Percentiles rank a stretch among this genome's conserved stretches.
phyloP scores from a whole-genome alignment of 2,113 vertebrate species.

The Myrmecophaga tridactyla region DNA sequence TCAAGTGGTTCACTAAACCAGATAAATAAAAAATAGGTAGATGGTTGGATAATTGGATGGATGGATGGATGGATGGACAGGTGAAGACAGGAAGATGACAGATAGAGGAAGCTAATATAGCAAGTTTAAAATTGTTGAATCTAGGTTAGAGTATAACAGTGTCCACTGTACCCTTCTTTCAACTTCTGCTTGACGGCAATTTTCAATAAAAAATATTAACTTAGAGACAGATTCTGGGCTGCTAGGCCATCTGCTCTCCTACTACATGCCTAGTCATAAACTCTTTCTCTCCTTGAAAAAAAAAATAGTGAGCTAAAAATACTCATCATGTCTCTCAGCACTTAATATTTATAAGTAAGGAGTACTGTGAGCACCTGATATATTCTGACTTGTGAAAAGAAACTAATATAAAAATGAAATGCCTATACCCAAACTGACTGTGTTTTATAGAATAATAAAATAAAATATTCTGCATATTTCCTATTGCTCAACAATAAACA shows the following conservation, averaged over 20 bases:
- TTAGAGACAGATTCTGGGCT: no score
- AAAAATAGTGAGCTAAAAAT: constrained; percentile 12
- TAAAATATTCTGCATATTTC: background rate
- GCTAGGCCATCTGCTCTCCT: no score
- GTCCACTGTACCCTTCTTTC: constrained; percentile 7
- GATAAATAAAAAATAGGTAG: background rate
- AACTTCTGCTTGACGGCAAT: constrained; percentile 17
- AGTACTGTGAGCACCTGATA: constrained; percentile 7
- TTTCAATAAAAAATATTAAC: background rate
- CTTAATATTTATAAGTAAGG: constrained; percentile 42
- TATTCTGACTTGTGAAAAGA: constrained; percentile 9
- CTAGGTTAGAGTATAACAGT: background rate
- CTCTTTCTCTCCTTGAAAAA: no score
- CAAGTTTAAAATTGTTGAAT: constrained; percentile 17
- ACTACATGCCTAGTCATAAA: no score
- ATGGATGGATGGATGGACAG: background rate
- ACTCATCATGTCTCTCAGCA: background rate
- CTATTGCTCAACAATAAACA: constrained; percentile 34
- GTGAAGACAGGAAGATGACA: background rate
- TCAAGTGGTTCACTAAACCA: constrained; percentile 7
- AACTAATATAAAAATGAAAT: constrained; percentile 14
- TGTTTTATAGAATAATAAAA: constrained; percentile 7
- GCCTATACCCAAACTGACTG: background rate
- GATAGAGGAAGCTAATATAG: background rate
- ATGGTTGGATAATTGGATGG: background rate